Evolutionary conservation across 2,113 vertebrate species (phyloP).

Genomic region (Neopipo cinnamomea): DNA sequence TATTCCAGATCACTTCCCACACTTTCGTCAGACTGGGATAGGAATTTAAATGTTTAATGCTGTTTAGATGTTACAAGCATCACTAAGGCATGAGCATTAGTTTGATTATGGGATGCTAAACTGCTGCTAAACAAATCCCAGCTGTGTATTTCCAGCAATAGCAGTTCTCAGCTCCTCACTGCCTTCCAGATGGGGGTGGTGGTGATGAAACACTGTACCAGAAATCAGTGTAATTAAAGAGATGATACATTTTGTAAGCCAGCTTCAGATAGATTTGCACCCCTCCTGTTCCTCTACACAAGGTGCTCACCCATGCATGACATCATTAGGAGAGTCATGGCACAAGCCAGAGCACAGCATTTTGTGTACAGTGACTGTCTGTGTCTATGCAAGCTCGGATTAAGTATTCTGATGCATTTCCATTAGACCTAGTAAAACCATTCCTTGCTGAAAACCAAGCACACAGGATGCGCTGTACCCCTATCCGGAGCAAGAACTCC

Average conservation of each 20-base stretch:
- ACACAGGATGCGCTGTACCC: not conserved
- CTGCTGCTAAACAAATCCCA: not conserved
- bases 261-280: not conserved
- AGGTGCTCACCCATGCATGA: not conserved
- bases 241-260: not conserved
- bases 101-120: not conserved
- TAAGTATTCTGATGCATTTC: not conserved
- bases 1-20: not conserved
- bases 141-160: not conserved
- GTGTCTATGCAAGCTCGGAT: not conserved
- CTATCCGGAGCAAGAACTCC: not conserved
- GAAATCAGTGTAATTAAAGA: not conserved
- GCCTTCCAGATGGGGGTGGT: not conserved
- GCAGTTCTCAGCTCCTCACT: not conserved
- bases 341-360: not conserved
- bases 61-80: not conserved
- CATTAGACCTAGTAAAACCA: not conserved
- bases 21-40: not conserved
- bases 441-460: not conserved
- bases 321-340: not conserved
- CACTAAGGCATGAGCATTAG: not conserved
- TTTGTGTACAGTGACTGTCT: not conserved
- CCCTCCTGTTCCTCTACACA: not conserved
- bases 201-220: not conserved
- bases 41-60: not conserved